Evolutionary conservation across 2,888 invertebrate genomes (phyloP).

Genomic region (Xiphydria camelus): DNA sequence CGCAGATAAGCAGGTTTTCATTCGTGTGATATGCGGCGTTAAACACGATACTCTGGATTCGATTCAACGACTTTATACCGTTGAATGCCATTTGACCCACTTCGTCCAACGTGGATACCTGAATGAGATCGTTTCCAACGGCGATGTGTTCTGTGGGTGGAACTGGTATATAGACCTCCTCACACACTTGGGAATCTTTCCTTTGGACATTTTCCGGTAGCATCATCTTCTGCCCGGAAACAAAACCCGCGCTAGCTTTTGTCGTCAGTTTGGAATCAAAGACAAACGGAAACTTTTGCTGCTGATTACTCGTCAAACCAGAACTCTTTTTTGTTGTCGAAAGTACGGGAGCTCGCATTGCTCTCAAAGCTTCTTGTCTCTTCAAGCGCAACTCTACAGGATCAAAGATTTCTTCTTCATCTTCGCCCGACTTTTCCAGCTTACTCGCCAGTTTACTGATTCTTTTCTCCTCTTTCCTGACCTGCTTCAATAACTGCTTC

Average conservation of each 20-base stretch:
- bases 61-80: constrained; percentile 83
- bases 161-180: constrained; percentile 85
- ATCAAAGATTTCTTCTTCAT: constrained; percentile 60
- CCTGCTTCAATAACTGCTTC: constrained; percentile 73
- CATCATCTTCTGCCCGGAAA: constrained; percentile 76
- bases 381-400: constrained; percentile 62
- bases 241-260: constrained; percentile 72
- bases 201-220: constrained; percentile 80
- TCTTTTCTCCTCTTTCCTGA: constrained; percentile 85
- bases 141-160: constrained; percentile 64
- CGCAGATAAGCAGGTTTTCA: constrained; percentile 96
- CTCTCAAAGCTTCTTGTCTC: constrained; percentile 54
- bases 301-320: constrained; percentile 49
- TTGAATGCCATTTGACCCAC: constrained; percentile 87
- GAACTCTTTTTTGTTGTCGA: constrained; percentile 53
- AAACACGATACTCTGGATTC: constrained; percentile 95
- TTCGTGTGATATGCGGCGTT: constrained; percentile 94
- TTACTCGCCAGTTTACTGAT: constrained; percentile 59
- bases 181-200: constrained; percentile 74
- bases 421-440: constrained; percentile 51
- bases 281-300: constrained; percentile 79
- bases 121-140: constrained; percentile 68
- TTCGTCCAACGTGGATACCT: constrained; percentile 68
- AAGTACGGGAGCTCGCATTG: constrained; percentile 60
- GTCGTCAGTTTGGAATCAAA: constrained; percentile 79